Evolutionary conservation across 2,797 vertebrate genomes (phyloP), one percentile per base, ranked within the genome.

Genomic region (Cyclopterus lumpus): DNA sequence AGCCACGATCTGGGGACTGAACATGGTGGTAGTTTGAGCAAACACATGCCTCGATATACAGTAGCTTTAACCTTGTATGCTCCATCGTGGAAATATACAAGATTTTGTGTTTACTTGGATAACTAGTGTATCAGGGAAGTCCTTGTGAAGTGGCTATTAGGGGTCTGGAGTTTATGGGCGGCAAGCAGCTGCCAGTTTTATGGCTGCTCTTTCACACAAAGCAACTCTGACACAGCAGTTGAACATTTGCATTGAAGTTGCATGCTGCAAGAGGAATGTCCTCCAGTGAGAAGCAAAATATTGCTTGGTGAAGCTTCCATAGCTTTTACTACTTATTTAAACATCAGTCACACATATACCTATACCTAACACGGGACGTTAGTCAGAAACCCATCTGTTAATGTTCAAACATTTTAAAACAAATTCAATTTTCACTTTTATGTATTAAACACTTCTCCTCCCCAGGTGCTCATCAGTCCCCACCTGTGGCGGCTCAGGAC

Each of bases 401-500:
- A 34, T 36, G 24, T 58, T 63, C 44, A 58, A 53, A 20, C 8
- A 24, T 59, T 40, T 42, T 12, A 49, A 48, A 63, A 40, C 38
- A 60, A 63, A 68, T 26, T 0, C 8, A 1, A 8, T 67, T 63
- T 66, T 70, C 7, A 32, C 15, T 67, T 59, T 65, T 34, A 4
- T 3, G 1, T 5, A 44, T 61, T 57, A 67, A 20, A 59, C 6
- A 51, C 16, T 22, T 44, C 15, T 81, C 65, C 73, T 87, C 59
- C 77, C 48, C 82, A 95, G 94, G 92, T 93, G 93, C 90, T 55
- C 95, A 95, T 81, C 96, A 96, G 75, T 95, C 94, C 68, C 96
- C 95, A 87, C 94, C 96, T 40, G 73, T 98, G 86, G 96, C 98
- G 36, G 97, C 96, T 59, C 97, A 97, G 82, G 98, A 99, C 77